phyloP scores from a whole-genome alignment of 2,113 vertebrate genomes.

The Macrotis lagotis region DNA sequence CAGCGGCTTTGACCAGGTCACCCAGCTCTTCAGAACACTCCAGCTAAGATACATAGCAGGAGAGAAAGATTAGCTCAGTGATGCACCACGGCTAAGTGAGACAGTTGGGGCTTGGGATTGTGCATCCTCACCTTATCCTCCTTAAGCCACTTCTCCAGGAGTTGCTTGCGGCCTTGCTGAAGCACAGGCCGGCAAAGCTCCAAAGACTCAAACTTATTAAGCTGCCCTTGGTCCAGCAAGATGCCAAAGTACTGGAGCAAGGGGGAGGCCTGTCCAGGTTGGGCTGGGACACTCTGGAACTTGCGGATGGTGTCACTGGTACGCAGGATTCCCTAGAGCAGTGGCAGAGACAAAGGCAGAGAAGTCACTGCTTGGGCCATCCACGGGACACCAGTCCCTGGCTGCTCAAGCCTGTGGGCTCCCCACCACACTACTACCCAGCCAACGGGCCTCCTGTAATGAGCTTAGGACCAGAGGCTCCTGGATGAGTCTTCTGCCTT shows the following conservation, averaged over 20 bases:
- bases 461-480: not conserved
- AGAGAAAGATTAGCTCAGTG: slow-evolving; percentile 17
- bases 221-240: slow-evolving; percentile 93
- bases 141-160: slow-evolving; percentile 96
- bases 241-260: slow-evolving; percentile 95
- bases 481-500: not conserved
- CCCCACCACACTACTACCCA: no score
- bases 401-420: not conserved
- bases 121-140: slow-evolving; percentile 90
- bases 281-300: slow-evolving; percentile 92
- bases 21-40: slow-evolving; percentile 96
- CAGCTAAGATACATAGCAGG: slow-evolving; percentile 80
- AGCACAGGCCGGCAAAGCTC: slow-evolving; percentile 93
- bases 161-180: slow-evolving; percentile 93
- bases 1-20: slow-evolving; percentile 91
- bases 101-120: not conserved
- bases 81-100: rapidly evolving
- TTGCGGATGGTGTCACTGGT: slow-evolving; percentile 93
- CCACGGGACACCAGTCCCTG: not conserved
- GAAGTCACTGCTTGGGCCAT: not conserved
- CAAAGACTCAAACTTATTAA: slow-evolving; percentile 94
- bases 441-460: not conserved
- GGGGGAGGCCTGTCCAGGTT: slow-evolving; percentile 92
- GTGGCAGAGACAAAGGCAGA: not conserved
- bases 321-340: slow-evolving; percentile 88